These are phyloP conservation scores for Drosophila ercepeae DNA, from an alignment of 1,140 invertebrate species.

Conservation along the genomic window DNA sequence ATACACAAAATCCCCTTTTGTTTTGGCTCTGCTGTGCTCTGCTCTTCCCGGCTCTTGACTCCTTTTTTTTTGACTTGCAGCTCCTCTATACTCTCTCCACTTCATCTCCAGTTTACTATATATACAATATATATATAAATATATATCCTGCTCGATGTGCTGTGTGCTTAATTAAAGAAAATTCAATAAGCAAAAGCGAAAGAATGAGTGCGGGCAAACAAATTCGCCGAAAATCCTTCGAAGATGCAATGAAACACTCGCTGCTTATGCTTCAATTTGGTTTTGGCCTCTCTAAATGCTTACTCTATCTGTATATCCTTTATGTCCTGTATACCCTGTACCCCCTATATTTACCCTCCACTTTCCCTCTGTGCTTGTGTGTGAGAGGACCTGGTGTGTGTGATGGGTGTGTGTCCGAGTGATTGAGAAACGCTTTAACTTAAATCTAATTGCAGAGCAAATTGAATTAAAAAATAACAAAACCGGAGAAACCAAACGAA, in stretches of 20 bases:
- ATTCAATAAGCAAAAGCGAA: conserved; percentile 11
- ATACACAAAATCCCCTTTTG: conserved; percentile 42
- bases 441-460: conserved; percentile 64
- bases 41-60: conserved; percentile 33
- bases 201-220: conserved; percentile 34
- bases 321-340: conserved; percentile 8
- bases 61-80: conserved; percentile 69
- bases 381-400: neutral
- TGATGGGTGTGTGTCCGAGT: too few relatives aligned
- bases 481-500: conserved; percentile 25
- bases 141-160: conserved; percentile 57
- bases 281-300: conserved; percentile 66
- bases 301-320: conserved; percentile 28
- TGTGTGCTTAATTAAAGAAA: conserved; percentile 74
- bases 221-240: conserved; percentile 18
- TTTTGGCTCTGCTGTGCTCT: conserved; percentile 39
- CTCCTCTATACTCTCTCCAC: conserved; percentile 52
- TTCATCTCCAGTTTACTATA: neutral
- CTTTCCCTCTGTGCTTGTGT: conserved; percentile 25
- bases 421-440: conserved; percentile 24
- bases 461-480: conserved; percentile 33
- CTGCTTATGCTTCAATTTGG: conserved; percentile 78
- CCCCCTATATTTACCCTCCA: conserved; percentile 1
- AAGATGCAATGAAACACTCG: conserved; percentile 61
- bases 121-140: too few relatives aligned